These are phyloP conservation scores for Sarcophaga caerulescens DNA, from an alignment of 2,888 invertebrate genomes.

Conservation along the genomic window DNA sequence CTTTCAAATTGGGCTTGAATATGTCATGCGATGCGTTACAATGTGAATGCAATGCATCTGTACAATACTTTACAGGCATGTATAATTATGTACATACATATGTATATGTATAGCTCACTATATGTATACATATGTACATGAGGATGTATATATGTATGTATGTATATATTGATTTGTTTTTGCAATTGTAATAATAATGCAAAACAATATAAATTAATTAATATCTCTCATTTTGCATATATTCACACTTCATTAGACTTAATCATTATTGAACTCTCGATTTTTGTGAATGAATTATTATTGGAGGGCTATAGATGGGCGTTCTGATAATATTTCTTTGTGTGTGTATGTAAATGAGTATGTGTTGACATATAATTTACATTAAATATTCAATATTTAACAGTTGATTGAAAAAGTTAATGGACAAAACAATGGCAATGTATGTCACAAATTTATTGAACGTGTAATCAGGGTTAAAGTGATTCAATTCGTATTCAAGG, in stretches of 20 bases:
- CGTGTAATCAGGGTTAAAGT: no score
- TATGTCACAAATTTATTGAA: no score
- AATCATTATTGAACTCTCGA: constrained; percentile 59
- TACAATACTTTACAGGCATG: background rate
- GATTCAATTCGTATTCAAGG: no score
- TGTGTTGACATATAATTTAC: background rate
- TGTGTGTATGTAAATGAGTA: background rate
- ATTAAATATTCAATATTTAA: background rate
- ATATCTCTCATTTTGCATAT: constrained; percentile 43
- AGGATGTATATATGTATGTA: no score
- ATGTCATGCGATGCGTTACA: background rate
- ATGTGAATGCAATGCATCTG: background rate
- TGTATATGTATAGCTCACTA: constrained; percentile 58
- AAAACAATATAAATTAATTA: constrained; percentile 67
- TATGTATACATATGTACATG: background rate
- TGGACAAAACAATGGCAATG: no score
- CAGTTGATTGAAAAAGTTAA: constrained; percentile 5
- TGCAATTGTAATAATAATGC: constrained; percentile 58
- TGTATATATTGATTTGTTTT: constrained; percentile 17
- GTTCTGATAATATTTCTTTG: no score
- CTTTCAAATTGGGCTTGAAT: constrained; percentile 52
- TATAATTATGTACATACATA: constrained; percentile 3
- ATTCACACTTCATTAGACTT: constrained; percentile 66
- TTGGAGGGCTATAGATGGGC: background rate
- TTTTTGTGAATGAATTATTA: constrained; percentile 37